These are phyloP conservation scores for Cirrhinus molitorella DNA, from an alignment of 2,797 vertebrate genomes.

Conservation along the genomic window DNA sequence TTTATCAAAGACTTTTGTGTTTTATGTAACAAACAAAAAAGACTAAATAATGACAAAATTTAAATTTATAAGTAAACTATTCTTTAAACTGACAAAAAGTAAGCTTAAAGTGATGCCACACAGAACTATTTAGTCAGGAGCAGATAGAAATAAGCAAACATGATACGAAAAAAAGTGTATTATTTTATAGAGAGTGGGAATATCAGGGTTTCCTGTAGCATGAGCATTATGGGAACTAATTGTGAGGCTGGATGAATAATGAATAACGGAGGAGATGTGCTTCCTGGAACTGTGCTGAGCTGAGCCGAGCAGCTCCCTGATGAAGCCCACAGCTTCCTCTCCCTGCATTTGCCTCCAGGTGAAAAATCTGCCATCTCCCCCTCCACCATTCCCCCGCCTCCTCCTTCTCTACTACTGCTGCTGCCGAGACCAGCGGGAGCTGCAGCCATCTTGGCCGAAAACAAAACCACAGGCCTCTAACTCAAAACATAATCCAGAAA, in stretches of 20 bases:
- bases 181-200: slow-evolving; percentile 46
- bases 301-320: slow-evolving; percentile 71
- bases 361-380: slow-evolving; percentile 76
- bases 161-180: slow-evolving; percentile 22
- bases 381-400: not conserved
- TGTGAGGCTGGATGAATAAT: slow-evolving; percentile 84
- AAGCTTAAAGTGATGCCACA: not conserved
- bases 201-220: slow-evolving; percentile 67
- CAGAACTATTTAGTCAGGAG: not conserved
- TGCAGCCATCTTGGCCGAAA: slow-evolving; percentile 35
- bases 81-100: not conserved
- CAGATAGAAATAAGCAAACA: not conserved
- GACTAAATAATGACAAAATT: not conserved
- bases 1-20: not conserved
- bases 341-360: slow-evolving; percentile 79
- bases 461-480: slow-evolving; percentile 6
- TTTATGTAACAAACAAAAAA: not conserved
- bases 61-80: not conserved
- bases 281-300: slow-evolving; percentile 78
- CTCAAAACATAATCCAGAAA: not conserved
- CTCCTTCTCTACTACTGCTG: not conserved
- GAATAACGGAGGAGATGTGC: slow-evolving; percentile 78
- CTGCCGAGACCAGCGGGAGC: slow-evolving; percentile 21
- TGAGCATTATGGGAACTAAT: slow-evolving; percentile 79
- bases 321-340: slow-evolving; percentile 76